phyloP scores from a whole-genome alignment of 2,888 invertebrate genomes.

The Metopia argyrocephala region DNA sequence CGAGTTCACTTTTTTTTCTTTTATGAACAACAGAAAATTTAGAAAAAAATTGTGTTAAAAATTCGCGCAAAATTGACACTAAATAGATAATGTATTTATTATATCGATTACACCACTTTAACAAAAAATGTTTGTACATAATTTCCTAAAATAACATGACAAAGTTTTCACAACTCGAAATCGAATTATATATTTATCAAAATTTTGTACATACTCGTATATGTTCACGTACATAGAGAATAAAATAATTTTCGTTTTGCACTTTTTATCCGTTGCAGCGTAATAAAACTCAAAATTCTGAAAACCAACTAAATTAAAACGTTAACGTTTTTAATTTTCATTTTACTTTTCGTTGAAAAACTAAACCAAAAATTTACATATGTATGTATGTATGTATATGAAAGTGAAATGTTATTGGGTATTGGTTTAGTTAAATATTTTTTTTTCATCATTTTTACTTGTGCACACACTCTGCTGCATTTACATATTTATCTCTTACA shows the following conservation, averaged over 20 bases:
- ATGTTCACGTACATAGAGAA: too few relatives aligned
- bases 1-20: too few relatives aligned
- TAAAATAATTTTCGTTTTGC: not conserved
- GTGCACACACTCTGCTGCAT: not conserved
- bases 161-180: too few relatives aligned
- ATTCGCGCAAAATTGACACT: too few relatives aligned
- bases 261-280: slow-evolving; percentile 1
- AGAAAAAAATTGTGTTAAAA: too few relatives aligned
- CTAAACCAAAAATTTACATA: slow-evolving; percentile 46
- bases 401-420: slow-evolving; percentile 17
- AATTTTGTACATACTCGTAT: too few relatives aligned
- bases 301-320: slow-evolving; percentile 1
- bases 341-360: slow-evolving; percentile 26
- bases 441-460: not conserved
- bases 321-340: slow-evolving; percentile 18
- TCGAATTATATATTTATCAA: too few relatives aligned
- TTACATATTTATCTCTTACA: not conserved
- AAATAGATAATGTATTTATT: too few relatives aligned
- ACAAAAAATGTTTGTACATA: too few relatives aligned
- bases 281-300: slow-evolving; percentile 38
- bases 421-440: slow-evolving; percentile 52
- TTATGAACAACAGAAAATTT: too few relatives aligned
- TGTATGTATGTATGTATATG: not conserved
- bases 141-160: too few relatives aligned
- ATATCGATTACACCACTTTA: too few relatives aligned